Base-by-base conservation (phyloP, 1,140 invertebrate genomes). In the Micrasema minimum region DNA sequence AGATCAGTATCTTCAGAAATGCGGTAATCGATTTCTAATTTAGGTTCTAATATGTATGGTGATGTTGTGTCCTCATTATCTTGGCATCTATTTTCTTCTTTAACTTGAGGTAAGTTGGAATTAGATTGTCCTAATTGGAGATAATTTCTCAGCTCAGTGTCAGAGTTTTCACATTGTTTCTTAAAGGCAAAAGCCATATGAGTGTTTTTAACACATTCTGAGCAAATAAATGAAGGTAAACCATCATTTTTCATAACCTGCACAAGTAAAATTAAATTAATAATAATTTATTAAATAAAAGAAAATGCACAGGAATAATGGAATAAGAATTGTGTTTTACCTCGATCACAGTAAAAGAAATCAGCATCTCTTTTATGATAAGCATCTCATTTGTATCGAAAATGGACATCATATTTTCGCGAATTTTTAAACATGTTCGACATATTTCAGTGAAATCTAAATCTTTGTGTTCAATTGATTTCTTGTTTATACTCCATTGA, bases 161-260 rank as follows among this genome's bases (percentile, higher is more conserved):
- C 73, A 37, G 73, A 75, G 41, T 57, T 62, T 50, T 69, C 46
- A 53, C 73, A 75, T 26, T 71, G 53, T 20, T 75, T 57, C 59
- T 75, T 75, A 41, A 75, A 75, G 26, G n/a, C 46, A 62, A 72
- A 68, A 7, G 70, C 69, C 11, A 43, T 59, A 11, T 66, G 48
- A 23, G 57, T 64, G 37, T 55, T 75, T 31, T 61, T 14, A 3
- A 72, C 14, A 20, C 73, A 75, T 26, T 69, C 53, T 50, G 61
- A 31, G 38, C 73, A 75, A 22, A 75, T 71, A 7, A 59, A 64
- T 10, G 73, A 75, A 11, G 73, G 73, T 23, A 75, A 46, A 1
- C 73, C 73, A 31, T 75, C 73, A 53, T 72, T 53, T 51, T 75
- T 53, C 57, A 59, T 10, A 5, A 75, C 46, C 73, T 75, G 50